Evolutionary conservation across 2,797 vertebrate species (phyloP).

Genomic region (Pitangus sulphuratus): DNA sequence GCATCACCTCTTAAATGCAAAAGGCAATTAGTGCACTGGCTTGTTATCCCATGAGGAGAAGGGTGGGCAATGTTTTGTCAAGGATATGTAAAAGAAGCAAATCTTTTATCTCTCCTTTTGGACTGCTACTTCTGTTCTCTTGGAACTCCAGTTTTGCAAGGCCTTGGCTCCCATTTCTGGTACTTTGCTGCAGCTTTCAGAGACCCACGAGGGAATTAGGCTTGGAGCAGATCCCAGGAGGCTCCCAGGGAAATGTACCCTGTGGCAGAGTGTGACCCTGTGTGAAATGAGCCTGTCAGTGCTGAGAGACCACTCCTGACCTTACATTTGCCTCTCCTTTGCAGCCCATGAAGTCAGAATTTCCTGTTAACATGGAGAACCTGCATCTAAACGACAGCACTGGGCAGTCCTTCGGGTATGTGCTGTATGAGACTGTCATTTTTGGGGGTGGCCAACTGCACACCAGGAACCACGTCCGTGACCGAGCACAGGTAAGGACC

Average conservation of each 20-base stretch:
- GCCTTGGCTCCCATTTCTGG: background rate
- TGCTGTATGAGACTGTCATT: conserved; percentile 89
- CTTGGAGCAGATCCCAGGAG: background rate
- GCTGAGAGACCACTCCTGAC: background rate
- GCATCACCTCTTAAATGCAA: background rate
- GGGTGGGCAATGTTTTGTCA: background rate
- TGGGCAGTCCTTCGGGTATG: conserved; percentile 91
- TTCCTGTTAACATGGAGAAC: conserved; percentile 92
- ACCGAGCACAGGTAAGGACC: conserved; percentile 84
- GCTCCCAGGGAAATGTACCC: background rate
- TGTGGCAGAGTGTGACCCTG: background rate
- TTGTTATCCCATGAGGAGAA: background rate
- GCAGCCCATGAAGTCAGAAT: conserved; percentile 84
- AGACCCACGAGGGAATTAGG: background rate
- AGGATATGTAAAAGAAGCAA: background rate
- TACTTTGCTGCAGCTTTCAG: background rate
- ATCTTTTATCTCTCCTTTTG: background rate
- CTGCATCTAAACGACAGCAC: conserved; percentile 84
- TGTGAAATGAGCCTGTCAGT: background rate
- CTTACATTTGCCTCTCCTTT: background rate
- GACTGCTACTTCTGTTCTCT: background rate
- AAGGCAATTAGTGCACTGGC: background rate
- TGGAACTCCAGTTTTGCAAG: background rate
- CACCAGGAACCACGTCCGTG: conserved; percentile 82
- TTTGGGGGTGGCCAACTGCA: conserved; percentile 82